Base-by-base conservation (phyloP, 2,113 vertebrate genomes). In the Nipponia nippon region DNA sequence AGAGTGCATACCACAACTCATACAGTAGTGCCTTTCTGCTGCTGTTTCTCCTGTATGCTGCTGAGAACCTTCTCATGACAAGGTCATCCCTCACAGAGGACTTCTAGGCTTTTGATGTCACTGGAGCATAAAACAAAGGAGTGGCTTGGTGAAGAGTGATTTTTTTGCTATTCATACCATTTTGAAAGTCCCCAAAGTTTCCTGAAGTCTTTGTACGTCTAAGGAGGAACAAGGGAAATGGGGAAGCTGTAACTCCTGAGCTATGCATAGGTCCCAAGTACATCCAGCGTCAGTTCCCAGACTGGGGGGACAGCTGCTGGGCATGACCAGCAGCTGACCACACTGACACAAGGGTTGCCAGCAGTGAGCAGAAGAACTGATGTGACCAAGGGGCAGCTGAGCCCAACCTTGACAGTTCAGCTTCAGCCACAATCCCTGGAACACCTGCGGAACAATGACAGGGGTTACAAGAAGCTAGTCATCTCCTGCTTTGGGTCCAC, bases 251-350 rank as follows among this genome's bases (percentile, higher is more conserved):
- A 44, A 36, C 9, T 50, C 12, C 18, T 30, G 34, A 84, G 38
- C 46, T 46, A 6, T 46, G 11, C 0, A 0, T 50, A 42, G 25
- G 14, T 77, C 38, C 25, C n/a, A 47, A 7, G 12, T 20, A 8
- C 40, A 46, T 65, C 21, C 63, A 55, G 16, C 17, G 11, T 49
- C 11, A 44, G 2, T 27, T 58, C 16, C 4, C 59, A 56, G 21
- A 4, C 15, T 40, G 32, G 10, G 13, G 9, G 12, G 3, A 32
- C 21, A 65, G 44, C 11, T 55, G 6, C 17, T 83, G 27, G 11
- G 3, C 4, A 2, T 27, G 34, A 16, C 11, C 30, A 61, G 29
- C 22, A n/a, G 26, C 23, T 50, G 29, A 47, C 13, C 27, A 49
- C 27, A 5, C 16, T 50, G 59, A 34, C 32, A 55, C 5, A 50